Conservation (phyloP, 1,140 invertebrate genomes). For the Mya arenaria region DNA sequence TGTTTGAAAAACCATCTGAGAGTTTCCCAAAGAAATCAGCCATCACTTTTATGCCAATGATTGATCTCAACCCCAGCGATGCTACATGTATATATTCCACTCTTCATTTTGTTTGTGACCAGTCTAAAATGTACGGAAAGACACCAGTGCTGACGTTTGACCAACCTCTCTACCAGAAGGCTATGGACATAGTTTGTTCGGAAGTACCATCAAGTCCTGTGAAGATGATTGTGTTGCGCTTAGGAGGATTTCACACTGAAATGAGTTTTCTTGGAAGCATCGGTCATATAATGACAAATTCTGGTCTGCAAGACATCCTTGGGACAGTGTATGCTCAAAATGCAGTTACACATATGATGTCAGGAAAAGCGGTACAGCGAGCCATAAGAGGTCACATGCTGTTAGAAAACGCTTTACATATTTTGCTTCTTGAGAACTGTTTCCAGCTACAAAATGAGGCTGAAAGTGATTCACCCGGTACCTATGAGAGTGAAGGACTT, state of each 20-base stretch:
- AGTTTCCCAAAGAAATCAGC: conserved; percentile 53
- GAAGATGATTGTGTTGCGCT: conserved; percentile 21
- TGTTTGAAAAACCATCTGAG: conserved; percentile 13
- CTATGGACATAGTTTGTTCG: neutral
- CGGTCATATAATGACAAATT: conserved; percentile 54
- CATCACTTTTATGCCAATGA: conserved; percentile 66
- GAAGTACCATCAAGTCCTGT: neutral
- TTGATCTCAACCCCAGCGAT: conserved; percentile 70
- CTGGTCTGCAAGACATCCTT: conserved; percentile 59
- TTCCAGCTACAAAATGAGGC: conserved; percentile 37
- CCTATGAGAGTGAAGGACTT: neutral
- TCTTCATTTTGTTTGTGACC: conserved; percentile 60
- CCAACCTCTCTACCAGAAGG: conserved; percentile 70
- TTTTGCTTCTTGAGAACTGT: conserved; percentile 27
- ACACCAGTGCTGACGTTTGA: conserved; percentile 70
- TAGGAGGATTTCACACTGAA: conserved; percentile 63
- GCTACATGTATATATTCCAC: conserved; percentile 70
- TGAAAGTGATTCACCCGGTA: neutral
- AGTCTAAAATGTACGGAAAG: conserved; percentile 48
- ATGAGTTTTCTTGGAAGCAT: conserved; percentile 62
- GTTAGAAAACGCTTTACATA: neutral
- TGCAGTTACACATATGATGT: conserved; percentile 71
- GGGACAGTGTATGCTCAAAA: conserved; percentile 65
- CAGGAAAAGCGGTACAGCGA: conserved; percentile 6
- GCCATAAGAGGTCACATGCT: neutral